Base-by-base conservation (phyloP, 2,888 invertebrate genomes). In the Netelia fuscicornis region DNA sequence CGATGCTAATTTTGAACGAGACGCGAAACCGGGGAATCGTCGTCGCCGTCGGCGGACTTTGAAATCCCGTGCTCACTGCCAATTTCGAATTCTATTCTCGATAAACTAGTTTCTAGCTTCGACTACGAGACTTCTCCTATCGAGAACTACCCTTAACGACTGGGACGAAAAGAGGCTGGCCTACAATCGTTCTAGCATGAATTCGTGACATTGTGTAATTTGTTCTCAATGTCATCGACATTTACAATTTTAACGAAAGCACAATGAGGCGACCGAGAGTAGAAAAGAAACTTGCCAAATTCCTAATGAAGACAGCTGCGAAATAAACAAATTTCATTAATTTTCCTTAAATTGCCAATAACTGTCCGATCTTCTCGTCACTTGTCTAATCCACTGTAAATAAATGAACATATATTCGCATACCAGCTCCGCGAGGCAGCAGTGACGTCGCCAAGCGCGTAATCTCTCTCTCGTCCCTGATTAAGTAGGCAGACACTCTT, bases 41-140 rank as follows among this genome's bases (percentile, higher is more conserved):
- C 70, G 70, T 70, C 54, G 60, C 56, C 48, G 54, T 75, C 65
- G 65, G 20, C 76, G 76, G 30, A 30, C 37, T n/a, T 25, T 23
- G 25, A 20, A 17, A 30, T 30, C 13, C 70, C 11, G 37, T 56
- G 67, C 70, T 58, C 70, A 48, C 79, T 83, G 83, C 83, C 83
- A 83, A 83, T 80, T 83, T 80, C 74, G 54, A 70, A 79, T 83
- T 79, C 83, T 83, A 83, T 83, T 83, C 83, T 83, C 79, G 83
- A 83, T 83, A 83, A 83, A 80, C 79, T 80, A 80, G 83, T 83
- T 80, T 83, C 64, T 70, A 65, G 68, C 60, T 70, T 79, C 79
- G 83, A 79, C 70, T 20, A 62, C 70, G 58, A 71, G 76, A 82
- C 70, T 81, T 56, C 44, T 56, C 23, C 44, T 44, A 68, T 76